phyloP scores from a whole-genome alignment of 2,113 vertebrate species.

The Onychorhynchus coronatus region DNA sequence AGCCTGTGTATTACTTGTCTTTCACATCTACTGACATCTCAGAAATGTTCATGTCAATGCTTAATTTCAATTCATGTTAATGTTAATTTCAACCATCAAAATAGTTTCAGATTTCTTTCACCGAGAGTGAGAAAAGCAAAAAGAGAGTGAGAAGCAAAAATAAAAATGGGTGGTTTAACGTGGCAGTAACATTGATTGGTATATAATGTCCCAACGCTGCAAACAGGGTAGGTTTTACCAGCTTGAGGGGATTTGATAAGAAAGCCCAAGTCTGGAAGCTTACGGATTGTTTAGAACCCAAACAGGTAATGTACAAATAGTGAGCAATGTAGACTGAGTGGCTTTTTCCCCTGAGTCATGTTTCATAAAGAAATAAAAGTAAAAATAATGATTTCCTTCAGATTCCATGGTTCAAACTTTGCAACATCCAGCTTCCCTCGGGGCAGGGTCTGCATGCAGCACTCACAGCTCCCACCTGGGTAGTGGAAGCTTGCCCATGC shows the following conservation, averaged over 20 bases:
- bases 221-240: not conserved
- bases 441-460: not conserved
- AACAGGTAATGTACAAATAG: not conserved
- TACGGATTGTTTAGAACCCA: not conserved
- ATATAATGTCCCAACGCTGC: not conserved
- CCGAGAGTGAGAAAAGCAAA: not conserved
- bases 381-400: not conserved
- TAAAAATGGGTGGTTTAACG: not conserved
- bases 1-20: too few species aligned
- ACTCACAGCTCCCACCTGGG: not conserved
- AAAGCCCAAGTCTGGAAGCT: not conserved
- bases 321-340: not conserved
- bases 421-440: not conserved
- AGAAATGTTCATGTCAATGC: not conserved
- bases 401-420: not conserved
- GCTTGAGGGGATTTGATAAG: not conserved
- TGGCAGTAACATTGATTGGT: not conserved
- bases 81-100: not conserved
- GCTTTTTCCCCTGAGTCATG: not conserved
- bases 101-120: not conserved
- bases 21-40: not conserved
- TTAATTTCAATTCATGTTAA: too few species aligned
- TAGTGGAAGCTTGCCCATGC: not conserved
- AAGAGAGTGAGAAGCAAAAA: not conserved
- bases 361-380: not conserved